phyloP scores from a whole-genome alignment of 2,113 vertebrate species.

The Chionodraco myersi region DNA sequence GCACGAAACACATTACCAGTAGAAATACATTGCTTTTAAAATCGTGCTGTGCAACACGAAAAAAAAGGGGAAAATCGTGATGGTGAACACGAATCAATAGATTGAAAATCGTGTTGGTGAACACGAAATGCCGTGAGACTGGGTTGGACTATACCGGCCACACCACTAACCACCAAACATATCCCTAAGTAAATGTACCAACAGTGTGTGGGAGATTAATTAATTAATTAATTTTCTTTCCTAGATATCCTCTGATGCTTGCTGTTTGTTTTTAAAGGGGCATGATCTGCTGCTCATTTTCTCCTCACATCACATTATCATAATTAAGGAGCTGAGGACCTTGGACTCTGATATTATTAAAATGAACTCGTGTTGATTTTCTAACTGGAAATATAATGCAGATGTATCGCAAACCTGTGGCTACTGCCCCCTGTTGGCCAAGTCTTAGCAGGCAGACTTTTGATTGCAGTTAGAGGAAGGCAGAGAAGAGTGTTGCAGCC shows the following conservation, averaged over 20 bases:
- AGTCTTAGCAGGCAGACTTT: constrained; percentile 1
- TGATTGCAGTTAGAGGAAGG: neutral
- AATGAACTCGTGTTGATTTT: neutral
- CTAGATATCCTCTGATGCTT: neutral
- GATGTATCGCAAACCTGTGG: neutral
- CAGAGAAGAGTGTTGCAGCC: constrained; percentile 17
- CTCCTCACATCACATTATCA: neutral
- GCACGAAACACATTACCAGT: too few species aligned
- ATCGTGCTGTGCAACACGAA: too few species aligned
- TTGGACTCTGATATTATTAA: neutral
- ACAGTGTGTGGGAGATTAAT: neutral
- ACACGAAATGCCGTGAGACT: too few species aligned
- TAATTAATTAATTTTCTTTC: neutral
- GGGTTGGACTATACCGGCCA: neutral
- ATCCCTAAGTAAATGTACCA: neutral
- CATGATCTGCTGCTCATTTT: neutral
- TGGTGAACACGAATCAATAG: too few species aligned
- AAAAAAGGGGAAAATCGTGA: too few species aligned
- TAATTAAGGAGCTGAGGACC: neutral
- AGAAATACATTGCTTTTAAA: too few species aligned
- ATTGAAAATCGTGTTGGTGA: too few species aligned
- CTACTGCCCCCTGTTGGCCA: neutral
- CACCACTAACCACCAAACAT: neutral
- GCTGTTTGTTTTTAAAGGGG: neutral
- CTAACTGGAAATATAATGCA: neutral